Evolutionary conservation across 2,888 invertebrate species (phyloP).

Genomic region (Acrobasis consociella): DNA sequence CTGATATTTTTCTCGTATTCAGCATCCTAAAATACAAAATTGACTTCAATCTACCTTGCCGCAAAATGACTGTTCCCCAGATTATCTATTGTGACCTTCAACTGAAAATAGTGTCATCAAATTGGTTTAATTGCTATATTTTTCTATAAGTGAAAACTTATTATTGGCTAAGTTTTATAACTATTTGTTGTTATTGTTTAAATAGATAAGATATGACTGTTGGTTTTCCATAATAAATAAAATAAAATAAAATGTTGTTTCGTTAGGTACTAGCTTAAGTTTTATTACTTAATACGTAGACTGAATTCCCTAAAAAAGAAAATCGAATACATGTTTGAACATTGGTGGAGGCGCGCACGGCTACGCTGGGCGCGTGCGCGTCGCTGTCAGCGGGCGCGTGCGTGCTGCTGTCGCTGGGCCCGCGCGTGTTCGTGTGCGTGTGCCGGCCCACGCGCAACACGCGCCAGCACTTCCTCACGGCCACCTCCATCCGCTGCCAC

Average conservation of each 20-base stretch:
- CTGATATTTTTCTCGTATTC: neutral
- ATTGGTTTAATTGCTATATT: too few relatives aligned
- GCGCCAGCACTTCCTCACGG: conserved; percentile 88
- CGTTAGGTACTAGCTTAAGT: too few relatives aligned
- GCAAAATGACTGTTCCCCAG: neutral
- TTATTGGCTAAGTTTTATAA: too few relatives aligned
- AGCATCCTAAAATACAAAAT: neutral
- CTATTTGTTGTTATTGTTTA: too few relatives aligned
- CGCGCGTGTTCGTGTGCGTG: conserved; percentile 87
- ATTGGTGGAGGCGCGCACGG: conserved; percentile 46
- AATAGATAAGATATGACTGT: too few relatives aligned
- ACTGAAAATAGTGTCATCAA: too few relatives aligned
- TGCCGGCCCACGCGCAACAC: conserved; percentile 90
- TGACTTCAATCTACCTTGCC: neutral
- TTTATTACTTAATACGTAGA: too few relatives aligned
- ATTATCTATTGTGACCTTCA: too few relatives aligned
- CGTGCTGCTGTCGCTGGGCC: conserved; percentile 88
- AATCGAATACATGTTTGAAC: neutral
- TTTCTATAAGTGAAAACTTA: too few relatives aligned
- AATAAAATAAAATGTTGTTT: too few relatives aligned
- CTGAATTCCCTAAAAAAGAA: too few relatives aligned
- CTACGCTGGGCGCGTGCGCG: conserved; percentile 84
- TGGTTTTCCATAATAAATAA: too few relatives aligned
- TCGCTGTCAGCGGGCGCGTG: conserved; percentile 89
- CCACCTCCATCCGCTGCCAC: conserved; percentile 87